Conservation (phyloP, 1,140 invertebrate genomes). For the Rhyzopertha dominica region DNA sequence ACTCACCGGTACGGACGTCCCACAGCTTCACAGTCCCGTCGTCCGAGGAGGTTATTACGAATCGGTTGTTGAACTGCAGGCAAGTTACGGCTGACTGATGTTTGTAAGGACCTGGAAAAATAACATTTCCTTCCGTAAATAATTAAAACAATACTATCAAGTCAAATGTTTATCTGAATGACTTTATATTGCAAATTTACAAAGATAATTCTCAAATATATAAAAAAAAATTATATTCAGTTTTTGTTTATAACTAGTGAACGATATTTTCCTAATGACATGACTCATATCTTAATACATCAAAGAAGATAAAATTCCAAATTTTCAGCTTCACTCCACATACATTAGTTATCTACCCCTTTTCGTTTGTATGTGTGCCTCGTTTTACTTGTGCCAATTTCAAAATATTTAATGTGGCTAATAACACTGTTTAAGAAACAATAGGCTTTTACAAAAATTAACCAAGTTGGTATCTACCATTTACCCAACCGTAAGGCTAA, state of each 20-base stretch:
- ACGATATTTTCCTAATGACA: not conserved
- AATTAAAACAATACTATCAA: not conserved
- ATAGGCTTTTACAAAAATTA: too few species aligned
- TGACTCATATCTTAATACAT: not conserved
- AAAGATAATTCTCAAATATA: not conserved
- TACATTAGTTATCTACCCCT: too few species aligned
- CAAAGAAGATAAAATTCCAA: too few species aligned
- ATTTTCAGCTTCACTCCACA: too few species aligned
- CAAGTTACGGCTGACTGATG: conserved; percentile 98
- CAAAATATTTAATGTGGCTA: too few species aligned
- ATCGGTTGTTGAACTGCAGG: conserved; percentile 94
- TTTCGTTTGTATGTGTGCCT: too few species aligned
- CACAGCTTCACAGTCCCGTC: conserved; percentile 99
- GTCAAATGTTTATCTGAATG: not conserved
- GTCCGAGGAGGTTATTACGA: conserved; percentile 98
- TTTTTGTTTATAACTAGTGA: not conserved
- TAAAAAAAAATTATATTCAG: not conserved
- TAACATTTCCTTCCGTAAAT: too few species aligned
- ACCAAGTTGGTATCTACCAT: too few species aligned
- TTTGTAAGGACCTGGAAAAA: conserved; percentile 76
- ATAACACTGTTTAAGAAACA: too few species aligned
- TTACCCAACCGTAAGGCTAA: too few species aligned
- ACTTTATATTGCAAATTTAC: not conserved
- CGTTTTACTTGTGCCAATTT: too few species aligned
- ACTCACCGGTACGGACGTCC: conserved; percentile 94